phyloP scores from a whole-genome alignment of 1,140 invertebrate genomes.

The Melitaea cinxia region DNA sequence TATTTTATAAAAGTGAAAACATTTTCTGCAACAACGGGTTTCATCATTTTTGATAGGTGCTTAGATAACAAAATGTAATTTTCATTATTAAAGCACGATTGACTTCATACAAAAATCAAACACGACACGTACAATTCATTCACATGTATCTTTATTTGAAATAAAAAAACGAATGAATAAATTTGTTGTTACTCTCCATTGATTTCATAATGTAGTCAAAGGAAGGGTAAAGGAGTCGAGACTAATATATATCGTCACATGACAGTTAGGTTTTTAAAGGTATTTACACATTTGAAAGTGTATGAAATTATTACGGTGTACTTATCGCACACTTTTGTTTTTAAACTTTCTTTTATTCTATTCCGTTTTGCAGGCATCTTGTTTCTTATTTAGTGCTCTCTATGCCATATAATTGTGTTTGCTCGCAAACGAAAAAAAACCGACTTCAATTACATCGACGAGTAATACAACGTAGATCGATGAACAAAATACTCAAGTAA shows the following conservation, averaged over 20 bases:
- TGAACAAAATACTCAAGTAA: no score
- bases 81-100: constrained; percentile 1
- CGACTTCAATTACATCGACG: no score
- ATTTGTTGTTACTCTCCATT: constrained; percentile 29
- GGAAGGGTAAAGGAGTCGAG: constrained; percentile 22
- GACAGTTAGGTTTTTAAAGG: constrained; percentile 34
- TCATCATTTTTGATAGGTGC: no score
- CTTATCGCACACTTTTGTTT: constrained; percentile 60
- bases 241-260: constrained; percentile 41
- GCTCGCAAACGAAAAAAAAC: not conserved
- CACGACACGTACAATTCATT: not conserved
- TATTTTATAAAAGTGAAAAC: no score
- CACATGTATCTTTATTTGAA: not conserved
- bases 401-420: no score
- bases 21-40: no score
- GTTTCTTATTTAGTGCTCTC: constrained; percentile 16
- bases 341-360: constrained; percentile 51
- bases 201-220: constrained; percentile 32
- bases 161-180: constrained; percentile 8
- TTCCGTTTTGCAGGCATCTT: constrained; percentile 48
- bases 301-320: constrained; percentile 72
- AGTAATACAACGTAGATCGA: no score
- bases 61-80: no score
- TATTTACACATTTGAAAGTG: constrained; percentile 53
- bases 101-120: not conserved